Evolutionary conservation across 2,797 vertebrate genomes (phyloP).

Genomic region (Corythornis leucogaster): DNA sequence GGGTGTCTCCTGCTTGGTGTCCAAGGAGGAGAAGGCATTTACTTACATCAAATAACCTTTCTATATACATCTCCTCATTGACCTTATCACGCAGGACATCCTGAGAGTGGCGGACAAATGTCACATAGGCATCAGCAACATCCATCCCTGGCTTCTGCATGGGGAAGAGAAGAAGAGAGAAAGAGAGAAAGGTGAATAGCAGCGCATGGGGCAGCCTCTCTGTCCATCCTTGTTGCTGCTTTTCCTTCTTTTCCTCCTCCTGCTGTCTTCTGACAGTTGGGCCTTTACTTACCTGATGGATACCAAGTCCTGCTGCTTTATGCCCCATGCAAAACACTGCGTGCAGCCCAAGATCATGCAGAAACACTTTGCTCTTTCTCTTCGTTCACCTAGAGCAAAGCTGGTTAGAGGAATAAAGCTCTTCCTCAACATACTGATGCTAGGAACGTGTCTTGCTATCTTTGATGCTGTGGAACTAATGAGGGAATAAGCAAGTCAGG

Average conservation of each 20-base stretch:
- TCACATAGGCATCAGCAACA: constrained; percentile 97
- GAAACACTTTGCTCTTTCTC: background rate
- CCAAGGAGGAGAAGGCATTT: constrained; percentile 96
- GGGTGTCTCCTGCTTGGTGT: constrained; percentile 91
- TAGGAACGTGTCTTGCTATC: background rate
- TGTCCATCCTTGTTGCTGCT: background rate
- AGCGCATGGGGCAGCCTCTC: background rate
- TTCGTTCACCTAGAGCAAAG: background rate
- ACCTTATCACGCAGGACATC: constrained; percentile 99
- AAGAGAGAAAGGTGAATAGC: constrained; percentile 50
- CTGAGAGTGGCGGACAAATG: constrained; percentile 98
- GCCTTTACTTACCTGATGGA: background rate
- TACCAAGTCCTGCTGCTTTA: background rate
- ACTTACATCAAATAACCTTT: constrained; percentile 99
- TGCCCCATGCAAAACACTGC: background rate
- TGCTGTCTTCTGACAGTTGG: background rate
- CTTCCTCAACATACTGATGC: background rate
- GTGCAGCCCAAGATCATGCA: background rate
- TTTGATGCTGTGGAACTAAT: constrained; percentile 3
- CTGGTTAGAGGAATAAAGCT: background rate
- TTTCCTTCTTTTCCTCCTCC: background rate
- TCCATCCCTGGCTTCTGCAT: constrained; percentile 98
- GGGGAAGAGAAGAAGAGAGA: constrained; percentile 69
- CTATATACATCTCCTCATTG: constrained; percentile 99
- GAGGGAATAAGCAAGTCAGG: background rate